Evolutionary conservation across 2,113 vertebrate genomes (phyloP), one percentile per base, ranked within the genome.

Genomic region (Brachyistius frenatus): DNA sequence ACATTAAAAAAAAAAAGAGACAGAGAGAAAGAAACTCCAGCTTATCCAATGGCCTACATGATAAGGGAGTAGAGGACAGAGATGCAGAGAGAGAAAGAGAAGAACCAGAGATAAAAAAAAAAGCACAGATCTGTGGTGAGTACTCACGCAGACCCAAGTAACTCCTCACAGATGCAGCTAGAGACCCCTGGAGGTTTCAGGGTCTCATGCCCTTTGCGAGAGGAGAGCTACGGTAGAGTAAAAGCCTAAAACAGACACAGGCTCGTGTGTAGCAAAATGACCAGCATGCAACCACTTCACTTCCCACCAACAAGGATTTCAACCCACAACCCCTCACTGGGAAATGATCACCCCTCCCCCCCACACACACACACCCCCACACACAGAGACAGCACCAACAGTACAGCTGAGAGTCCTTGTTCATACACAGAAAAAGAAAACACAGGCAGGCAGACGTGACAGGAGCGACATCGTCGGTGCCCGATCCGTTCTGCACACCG

Each of bases 231-330:
- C 94, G 96, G 96, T 97, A 97, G 88, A 85, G 79, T 87, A 84
- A 96, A 96, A 95, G 97, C 97, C 97, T 97, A 97, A 97, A 98
- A 98, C 96, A 98, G 96, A 98, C 96, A 98, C 96, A 98, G 96
- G 96, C 96, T 97, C 94, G 96, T 98, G 97, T 98, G 96, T 96
- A 97, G 97, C 97, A 96, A 95, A 97, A 95, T 95, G 95, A 97
- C 96, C 96, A 95, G 96, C 97, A 98, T 90, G 89, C 80, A 90
- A 86, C 85, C 85, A 84, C 71, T 84, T 76, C 2, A 80, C 82
- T 73, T 64, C 62, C 82, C 64, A 67, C 58, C 71, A 62, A 31
- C 31, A 66, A 83, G 54, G 53, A 73, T 33, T 69, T 33, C 31
- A 69, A 56, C 50, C 47, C 52, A 68, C 47, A 66, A 74, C 1